Base-by-base conservation (phyloP, 1,140 invertebrate species). In the Whitmania pigra region DNA sequence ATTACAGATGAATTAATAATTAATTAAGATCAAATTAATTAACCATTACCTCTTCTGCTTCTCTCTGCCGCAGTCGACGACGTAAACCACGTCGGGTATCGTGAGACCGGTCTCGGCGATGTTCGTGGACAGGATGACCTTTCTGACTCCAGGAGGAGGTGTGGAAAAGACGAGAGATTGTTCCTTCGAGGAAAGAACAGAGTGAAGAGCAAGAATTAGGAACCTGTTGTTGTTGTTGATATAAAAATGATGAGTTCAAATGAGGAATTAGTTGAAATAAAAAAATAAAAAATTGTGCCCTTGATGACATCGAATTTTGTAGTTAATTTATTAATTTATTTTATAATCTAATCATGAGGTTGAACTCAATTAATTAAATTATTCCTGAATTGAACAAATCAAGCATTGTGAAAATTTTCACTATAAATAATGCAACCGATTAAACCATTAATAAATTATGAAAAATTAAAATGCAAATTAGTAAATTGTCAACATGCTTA, bases 71-170 rank as follows among this genome's bases (percentile, higher is more conserved):
- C 86, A 86, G 80, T 99, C 96, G 0, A 99, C 87, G 0, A 99
- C 94, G 82, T 96, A 88, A 73, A 93, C 93, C 4, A 97, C 86
- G 77, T 90, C 88, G 0, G 95, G 94, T 80, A 99, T 98, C 0
- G 96, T 99, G 0, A 99, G 83, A 1, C 80, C 79, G 29, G 82
- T 83, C 75, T 84, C 83, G 29, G 83, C 83, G 69, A 84, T 83
- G 75, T 84, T 84, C 40, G 83, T 84, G 55, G 83, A 78, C 71
- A 84, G 67, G 60, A 84, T 80, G 71, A 84, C 78, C 74, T 84
- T 83, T 49, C 82, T 76, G 54, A 81, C 74, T 60, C 81, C 82
- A 27, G 49, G 15, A n/a, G 78, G 78, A 9, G 80, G 78, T 25
- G 77, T 72, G 27, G 63, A 71, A 71, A 83, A 83, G 6, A 79